phyloP scores from a whole-genome alignment of 1,140 invertebrate genomes.

The Anoplophora glabripennis region DNA sequence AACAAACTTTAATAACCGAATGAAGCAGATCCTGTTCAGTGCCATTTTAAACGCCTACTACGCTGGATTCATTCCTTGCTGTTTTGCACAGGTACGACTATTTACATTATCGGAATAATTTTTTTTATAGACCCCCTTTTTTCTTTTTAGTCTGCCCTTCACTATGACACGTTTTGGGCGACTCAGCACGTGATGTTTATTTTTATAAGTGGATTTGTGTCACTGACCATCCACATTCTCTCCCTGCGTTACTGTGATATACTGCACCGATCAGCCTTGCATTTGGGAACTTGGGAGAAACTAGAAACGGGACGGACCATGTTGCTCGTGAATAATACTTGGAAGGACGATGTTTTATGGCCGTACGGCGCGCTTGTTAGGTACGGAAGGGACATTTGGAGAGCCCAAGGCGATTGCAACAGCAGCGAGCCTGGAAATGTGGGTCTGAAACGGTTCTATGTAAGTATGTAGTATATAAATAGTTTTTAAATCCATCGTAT shows the following conservation, averaged over 20 bases:
- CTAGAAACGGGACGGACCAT: conserved; percentile 52
- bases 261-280: conserved; percentile 82
- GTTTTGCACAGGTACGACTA: conserved; percentile 73
- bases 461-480: conserved; percentile 63
- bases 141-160: conserved; percentile 70
- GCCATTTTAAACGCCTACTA: conserved; percentile 89
- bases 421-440: conserved; percentile 79
- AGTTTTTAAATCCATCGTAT: background rate
- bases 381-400: conserved; percentile 75
- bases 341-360: conserved; percentile 74
- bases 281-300: conserved; percentile 83
- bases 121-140: conserved; percentile 42
- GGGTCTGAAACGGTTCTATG: conserved; percentile 80
- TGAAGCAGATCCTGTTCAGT: conserved; percentile 88
- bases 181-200: conserved; percentile 79
- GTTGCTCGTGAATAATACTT: conserved; percentile 61
- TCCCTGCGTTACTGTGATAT: conserved; percentile 78
- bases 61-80: conserved; percentile 84
- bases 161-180: conserved; percentile 83
- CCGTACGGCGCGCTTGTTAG: conserved; percentile 76
- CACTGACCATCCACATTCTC: conserved; percentile 74
- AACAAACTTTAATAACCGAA: conserved; percentile 81
- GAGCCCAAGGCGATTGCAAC: conserved; percentile 70
- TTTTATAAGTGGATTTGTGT: conserved; percentile 77
- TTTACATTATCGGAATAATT: conserved; percentile 1